phyloP scores from a whole-genome alignment of 2,113 vertebrate genomes.

The Trematocara variabile region DNA sequence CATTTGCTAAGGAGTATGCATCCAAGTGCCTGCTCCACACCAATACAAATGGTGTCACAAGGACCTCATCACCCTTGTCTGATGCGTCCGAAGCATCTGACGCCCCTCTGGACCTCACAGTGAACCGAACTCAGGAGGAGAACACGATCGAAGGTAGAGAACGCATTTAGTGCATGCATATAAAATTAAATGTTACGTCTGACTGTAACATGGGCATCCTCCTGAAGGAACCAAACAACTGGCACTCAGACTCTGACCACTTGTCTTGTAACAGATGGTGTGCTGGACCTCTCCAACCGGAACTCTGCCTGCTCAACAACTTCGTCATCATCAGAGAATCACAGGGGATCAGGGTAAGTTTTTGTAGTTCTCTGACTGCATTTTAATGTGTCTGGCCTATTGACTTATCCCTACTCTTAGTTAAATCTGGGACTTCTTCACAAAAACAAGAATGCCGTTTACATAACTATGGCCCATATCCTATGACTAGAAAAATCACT shows the following conservation, averaged over 20 bases:
- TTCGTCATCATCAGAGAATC: slow-evolving; percentile 45
- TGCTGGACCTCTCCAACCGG: slow-evolving; percentile 98
- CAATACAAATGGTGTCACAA: slow-evolving; percentile 82
- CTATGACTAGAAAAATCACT: neutral
- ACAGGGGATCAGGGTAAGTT: slow-evolving; percentile 86
- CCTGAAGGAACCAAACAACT: neutral
- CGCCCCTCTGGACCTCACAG: slow-evolving; percentile 94
- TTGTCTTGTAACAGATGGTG: slow-evolving; percentile 81
- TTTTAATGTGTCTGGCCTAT: neutral
- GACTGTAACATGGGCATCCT: neutral
- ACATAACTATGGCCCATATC: neutral
- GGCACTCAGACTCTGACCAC: slow-evolving; percentile 2
- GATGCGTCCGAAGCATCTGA: slow-evolving; percentile 84
- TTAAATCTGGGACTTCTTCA: neutral
- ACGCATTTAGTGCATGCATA: neutral
- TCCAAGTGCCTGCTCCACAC: slow-evolving; percentile 92
- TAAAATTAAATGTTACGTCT: neutral
- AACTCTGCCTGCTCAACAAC: slow-evolving; percentile 76
- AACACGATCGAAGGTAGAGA: slow-evolving; percentile 82
- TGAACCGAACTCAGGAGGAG: slow-evolving; percentile 81
- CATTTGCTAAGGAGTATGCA: slow-evolving; percentile 97
- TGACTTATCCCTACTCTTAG: neutral
- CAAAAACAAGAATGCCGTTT: neutral
- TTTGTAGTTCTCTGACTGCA: neutral
- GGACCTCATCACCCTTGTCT: slow-evolving; percentile 77